These are phyloP conservation scores for Bambusicola thoracicus DNA, from an alignment of 2,113 vertebrate species.

Conservation along the genomic window DNA sequence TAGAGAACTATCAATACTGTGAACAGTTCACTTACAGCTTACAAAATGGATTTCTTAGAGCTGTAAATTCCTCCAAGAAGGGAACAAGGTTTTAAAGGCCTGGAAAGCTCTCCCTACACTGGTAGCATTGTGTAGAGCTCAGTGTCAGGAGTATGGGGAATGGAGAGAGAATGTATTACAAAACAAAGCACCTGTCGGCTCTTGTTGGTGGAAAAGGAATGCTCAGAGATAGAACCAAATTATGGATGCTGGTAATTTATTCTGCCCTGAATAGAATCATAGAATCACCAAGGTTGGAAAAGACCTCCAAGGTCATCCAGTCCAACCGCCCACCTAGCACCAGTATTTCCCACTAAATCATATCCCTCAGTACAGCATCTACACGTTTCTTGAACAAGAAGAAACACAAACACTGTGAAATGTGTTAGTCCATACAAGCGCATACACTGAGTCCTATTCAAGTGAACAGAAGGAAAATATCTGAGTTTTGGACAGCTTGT, in stretches of 20 bases:
- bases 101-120: not conserved
- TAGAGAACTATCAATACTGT: not conserved
- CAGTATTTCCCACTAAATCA: not conserved
- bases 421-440: not conserved
- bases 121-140: not conserved
- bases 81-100: not conserved
- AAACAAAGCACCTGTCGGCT: not conserved
- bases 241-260: not conserved
- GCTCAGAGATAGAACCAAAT: not conserved
- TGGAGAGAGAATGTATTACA: not conserved
- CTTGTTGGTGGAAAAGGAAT: not conserved
- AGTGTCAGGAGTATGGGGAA: not conserved
- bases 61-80: not conserved
- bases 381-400: not conserved
- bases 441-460: not conserved
- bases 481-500: not conserved
- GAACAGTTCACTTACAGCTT: not conserved
- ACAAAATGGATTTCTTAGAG: not conserved
- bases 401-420: too few species aligned
- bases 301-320: too few species aligned
- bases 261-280: not conserved
- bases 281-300: not conserved
- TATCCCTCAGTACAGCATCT: not conserved
- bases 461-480: not conserved
- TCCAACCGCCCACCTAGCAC: not conserved